Conservation (phyloP, 2,888 invertebrate genomes). For the Panopea generosa region DNA sequence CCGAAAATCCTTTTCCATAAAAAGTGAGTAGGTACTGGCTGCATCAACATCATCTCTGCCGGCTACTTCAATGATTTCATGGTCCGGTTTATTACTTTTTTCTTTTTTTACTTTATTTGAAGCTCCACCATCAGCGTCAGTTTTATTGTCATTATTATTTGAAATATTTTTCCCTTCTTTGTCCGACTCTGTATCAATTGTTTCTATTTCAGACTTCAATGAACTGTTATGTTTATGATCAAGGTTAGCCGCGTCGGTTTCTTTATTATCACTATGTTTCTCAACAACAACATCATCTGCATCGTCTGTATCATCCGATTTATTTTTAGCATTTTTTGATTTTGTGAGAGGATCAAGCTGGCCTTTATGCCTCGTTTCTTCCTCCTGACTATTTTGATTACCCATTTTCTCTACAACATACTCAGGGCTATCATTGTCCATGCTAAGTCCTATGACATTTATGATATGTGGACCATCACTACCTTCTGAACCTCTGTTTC, state of each 20-base stretch:
- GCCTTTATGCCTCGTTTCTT: background rate
- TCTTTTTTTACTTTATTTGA: slow-evolving; percentile 18
- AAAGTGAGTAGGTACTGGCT: slow-evolving; percentile 83
- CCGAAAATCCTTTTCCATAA: slow-evolving; percentile 85
- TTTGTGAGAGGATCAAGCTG: slow-evolving; percentile 19
- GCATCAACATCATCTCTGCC: slow-evolving; percentile 80
- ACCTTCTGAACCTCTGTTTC: background rate
- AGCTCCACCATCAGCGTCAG: slow-evolving; percentile 28
- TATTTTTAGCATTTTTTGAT: slow-evolving; percentile 10
- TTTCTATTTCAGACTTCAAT: slow-evolving; percentile 1
- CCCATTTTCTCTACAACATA: slow-evolving; percentile 46
- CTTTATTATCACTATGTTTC: background rate
- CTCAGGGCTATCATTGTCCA: slow-evolving; percentile 11
- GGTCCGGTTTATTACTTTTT: background rate
- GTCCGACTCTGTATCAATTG: background rate
- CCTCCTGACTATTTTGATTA: slow-evolving; percentile 11
- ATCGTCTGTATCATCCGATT: background rate
- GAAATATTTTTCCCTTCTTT: background rate
- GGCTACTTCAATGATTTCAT: slow-evolving; percentile 38
- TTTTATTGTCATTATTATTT: slow-evolving; percentile 16
- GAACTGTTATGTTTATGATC: background rate
- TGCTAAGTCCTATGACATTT: slow-evolving; percentile 36
- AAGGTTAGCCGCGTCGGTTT: slow-evolving; percentile 7
- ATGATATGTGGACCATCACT: slow-evolving; percentile 28
- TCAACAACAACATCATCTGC: background rate